Percentiles rank a stretch among this genome's conserved stretches.
Evolutionary conservation across 2,888 invertebrate species (phyloP).

Genomic region (Flexamia atlantica): DNA sequence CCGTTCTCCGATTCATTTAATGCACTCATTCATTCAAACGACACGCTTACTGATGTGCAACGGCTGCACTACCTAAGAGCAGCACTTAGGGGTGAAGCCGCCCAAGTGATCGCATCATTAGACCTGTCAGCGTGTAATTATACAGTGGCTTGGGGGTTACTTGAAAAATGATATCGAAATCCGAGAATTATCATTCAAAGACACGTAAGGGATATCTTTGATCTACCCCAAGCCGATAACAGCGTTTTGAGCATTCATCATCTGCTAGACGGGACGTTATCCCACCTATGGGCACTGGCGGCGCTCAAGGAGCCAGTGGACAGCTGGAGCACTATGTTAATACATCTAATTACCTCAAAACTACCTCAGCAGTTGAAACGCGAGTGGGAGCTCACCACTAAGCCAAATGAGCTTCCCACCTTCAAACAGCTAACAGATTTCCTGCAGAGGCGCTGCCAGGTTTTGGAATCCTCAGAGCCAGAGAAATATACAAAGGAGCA

Average conservation of each 20-base stretch:
- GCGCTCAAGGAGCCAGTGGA: constrained; percentile 55
- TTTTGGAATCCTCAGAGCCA: not conserved
- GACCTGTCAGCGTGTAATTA: not conserved
- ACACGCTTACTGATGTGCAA: not conserved
- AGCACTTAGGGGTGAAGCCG: constrained; percentile 29
- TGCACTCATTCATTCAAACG: not conserved
- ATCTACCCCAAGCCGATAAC: constrained; percentile 23
- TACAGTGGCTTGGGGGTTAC: constrained; percentile 9
- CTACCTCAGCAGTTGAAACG: not conserved
- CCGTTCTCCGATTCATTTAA: constrained; percentile 2
- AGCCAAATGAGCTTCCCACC: constrained; percentile 27
- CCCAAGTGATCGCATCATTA: not conserved
- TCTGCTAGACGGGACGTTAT: constrained; percentile 16
- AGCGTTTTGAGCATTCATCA: constrained; percentile 72
- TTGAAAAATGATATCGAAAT: not conserved
- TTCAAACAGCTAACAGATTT: constrained; percentile 21
- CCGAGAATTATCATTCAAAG: constrained; percentile 65
- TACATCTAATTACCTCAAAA: constrained; percentile 10
- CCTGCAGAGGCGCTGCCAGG: constrained; percentile 17
- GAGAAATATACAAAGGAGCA: no score
- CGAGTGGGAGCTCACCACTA: constrained; percentile 25
- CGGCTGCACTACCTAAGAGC: not conserved
- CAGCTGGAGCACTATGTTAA: constrained; percentile 51
- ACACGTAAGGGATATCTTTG: constrained; percentile 49
- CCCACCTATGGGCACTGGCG: constrained; percentile 38